Evolutionary conservation across 2,113 vertebrate species (phyloP).

Genomic region (Litocranius walleri): DNA sequence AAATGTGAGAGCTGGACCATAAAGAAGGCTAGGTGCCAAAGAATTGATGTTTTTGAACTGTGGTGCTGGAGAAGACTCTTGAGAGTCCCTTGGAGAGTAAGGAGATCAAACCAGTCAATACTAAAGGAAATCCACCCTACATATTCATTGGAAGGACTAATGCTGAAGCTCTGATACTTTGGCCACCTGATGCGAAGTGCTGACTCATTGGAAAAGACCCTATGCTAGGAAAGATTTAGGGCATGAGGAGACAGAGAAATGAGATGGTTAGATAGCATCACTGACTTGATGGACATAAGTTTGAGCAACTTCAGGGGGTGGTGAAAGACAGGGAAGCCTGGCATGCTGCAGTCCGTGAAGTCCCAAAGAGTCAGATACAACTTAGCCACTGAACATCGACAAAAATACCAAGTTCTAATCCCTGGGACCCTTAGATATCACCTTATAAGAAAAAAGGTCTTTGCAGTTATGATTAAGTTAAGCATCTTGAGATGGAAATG

Average conservation of each 20-base stretch:
- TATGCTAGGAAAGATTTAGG: neutral
- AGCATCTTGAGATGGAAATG: neutral
- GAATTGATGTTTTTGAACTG: neutral
- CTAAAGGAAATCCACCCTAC: neutral
- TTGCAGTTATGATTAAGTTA: neutral
- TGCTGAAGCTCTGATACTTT: neutral
- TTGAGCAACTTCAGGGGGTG: neutral
- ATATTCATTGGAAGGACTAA: neutral
- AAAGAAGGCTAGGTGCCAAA: neutral
- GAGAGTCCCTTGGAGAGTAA: neutral
- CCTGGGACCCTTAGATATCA: neutral
- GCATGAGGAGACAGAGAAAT: neutral
- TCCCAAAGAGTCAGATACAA: neutral
- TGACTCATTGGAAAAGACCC: neutral
- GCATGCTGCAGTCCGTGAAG: neutral
- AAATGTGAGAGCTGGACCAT: neutral
- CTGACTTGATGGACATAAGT: neutral
- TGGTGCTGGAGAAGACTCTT: neutral
- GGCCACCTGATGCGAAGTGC: neutral
- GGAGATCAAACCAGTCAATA: neutral
- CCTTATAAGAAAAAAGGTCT: neutral
- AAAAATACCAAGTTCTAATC: neutral
- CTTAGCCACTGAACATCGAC: neutral
- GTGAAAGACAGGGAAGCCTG: neutral
- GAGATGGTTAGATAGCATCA: neutral